Evolutionary conservation across 2,113 vertebrate genomes (phyloP).

Genomic region (Morone chrysops): DNA sequence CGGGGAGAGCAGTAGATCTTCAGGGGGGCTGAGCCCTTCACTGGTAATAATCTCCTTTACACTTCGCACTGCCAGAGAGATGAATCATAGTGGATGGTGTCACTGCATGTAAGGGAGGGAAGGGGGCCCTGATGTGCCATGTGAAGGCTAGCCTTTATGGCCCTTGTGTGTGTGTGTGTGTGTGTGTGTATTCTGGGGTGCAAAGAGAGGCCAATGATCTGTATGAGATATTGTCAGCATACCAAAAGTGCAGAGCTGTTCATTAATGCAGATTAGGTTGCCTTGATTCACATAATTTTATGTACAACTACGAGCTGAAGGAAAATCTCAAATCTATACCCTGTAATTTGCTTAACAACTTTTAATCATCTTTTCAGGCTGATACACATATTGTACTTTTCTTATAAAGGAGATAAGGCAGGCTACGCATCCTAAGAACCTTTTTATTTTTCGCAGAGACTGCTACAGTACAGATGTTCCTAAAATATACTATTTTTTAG

Average conservation of each 20-base stretch:
- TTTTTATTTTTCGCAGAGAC: background rate
- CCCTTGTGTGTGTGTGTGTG: conserved; percentile 4
- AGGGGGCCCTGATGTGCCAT: conserved; percentile 25
- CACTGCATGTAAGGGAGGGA: conserved; percentile 33
- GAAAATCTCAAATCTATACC: background rate
- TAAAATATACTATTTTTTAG: background rate
- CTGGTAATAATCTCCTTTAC: conserved; percentile 76
- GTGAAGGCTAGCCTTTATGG: conserved; percentile 31
- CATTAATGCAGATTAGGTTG: background rate
- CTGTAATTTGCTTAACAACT: background rate
- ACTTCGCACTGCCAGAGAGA: conserved; percentile 66
- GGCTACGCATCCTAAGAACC: background rate
- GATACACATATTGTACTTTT: background rate
- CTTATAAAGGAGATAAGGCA: background rate
- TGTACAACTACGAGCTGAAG: background rate
- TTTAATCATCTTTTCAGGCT: background rate
- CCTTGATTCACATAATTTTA: background rate
- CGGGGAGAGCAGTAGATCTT: conserved; percentile 66
- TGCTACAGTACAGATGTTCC: background rate
- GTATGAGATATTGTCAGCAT: conserved; percentile 14
- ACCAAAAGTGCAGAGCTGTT: conserved; percentile 6
- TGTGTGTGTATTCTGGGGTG: conserved; percentile 3
- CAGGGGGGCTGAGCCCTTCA: conserved; percentile 64
- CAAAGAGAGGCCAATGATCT: conserved; percentile 40
- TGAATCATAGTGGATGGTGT: conserved; percentile 66